Percentiles rank a stretch among this genome's conserved stretches.
Evolutionary conservation across 2,113 vertebrate species (phyloP).

Genomic region (Tonatia bakeri): DNA sequence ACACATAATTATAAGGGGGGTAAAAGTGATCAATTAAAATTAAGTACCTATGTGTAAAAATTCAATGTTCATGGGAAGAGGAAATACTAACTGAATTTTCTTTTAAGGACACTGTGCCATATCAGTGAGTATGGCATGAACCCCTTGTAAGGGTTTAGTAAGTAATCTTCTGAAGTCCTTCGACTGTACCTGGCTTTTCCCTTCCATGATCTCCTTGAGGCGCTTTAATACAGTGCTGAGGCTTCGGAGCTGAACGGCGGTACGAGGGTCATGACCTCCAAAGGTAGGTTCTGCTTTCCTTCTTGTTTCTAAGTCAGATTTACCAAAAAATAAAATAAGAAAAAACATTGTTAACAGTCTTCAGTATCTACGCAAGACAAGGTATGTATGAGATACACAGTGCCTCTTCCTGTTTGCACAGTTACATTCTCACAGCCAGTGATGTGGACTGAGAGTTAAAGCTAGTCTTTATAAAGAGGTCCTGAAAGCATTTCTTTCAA

Average conservation of each 20-base stretch:
- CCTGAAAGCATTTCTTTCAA: not conserved
- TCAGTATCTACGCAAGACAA: not conserved
- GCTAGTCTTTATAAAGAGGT: not conserved
- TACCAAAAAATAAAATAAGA: not conserved
- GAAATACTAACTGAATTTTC: not conserved
- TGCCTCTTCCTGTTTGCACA: not conserved
- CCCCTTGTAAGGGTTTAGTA: not conserved
- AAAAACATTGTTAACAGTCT: not conserved
- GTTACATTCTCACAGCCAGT: not conserved
- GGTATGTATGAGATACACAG: not conserved
- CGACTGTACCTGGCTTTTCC: constrained; percentile 93
- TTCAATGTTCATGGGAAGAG: not conserved
- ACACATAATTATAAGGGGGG: not conserved
- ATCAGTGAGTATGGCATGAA: not conserved
- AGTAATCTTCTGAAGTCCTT: not conserved
- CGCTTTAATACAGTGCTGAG: constrained; percentile 94
- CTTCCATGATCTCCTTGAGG: constrained; percentile 99
- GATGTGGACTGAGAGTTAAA: not conserved
- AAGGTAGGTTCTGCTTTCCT: constrained; percentile 91
- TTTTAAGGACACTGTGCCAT: not conserved
- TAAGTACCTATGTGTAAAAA: not conserved
- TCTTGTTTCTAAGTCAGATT: constrained; percentile 84
- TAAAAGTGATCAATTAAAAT: not conserved
- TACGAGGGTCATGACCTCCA: constrained; percentile 94
- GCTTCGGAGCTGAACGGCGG: constrained; percentile 94